Conservation (phyloP, 2,113 vertebrate species). For the Plestiodon gilberti region DNA sequence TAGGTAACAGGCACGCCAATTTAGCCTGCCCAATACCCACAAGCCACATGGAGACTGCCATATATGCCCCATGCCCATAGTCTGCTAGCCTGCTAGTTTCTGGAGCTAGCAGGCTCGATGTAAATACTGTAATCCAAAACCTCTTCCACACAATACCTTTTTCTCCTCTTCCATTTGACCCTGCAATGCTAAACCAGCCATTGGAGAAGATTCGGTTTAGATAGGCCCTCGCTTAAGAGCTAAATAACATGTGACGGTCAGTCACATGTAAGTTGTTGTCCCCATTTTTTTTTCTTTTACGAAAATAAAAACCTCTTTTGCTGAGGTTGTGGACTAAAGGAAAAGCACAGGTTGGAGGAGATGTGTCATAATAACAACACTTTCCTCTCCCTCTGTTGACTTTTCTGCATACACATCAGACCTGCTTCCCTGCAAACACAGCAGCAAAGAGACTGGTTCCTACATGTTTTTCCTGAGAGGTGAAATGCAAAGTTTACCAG, state of each 20-base stretch:
- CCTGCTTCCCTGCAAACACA: not conserved
- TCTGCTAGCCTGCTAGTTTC: not conserved
- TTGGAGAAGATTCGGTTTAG: too few species aligned
- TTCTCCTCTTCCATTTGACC: not conserved
- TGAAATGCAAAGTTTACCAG: not conserved
- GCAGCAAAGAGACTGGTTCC: not conserved
- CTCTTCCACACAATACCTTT: not conserved
- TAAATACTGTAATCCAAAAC: not conserved
- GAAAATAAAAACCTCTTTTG: not conserved
- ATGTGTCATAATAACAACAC: too few species aligned
- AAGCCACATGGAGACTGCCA: not conserved
- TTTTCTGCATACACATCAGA: not conserved
- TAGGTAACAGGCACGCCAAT: not conserved
- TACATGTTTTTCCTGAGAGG: not conserved
- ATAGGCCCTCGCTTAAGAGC: not conserved
- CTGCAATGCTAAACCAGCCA: not conserved
- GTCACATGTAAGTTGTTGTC: not conserved
- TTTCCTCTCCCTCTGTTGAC: too few species aligned
- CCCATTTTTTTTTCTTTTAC: not conserved
- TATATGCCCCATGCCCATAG: not conserved
- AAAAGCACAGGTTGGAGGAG: not conserved
- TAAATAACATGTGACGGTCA: not conserved
- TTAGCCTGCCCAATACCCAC: not conserved
- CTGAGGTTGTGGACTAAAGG: not conserved
- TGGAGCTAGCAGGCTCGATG: not conserved